Evolutionary conservation across 1,140 invertebrate species (phyloP).

Genomic region (Drosophila virilis): DNA sequence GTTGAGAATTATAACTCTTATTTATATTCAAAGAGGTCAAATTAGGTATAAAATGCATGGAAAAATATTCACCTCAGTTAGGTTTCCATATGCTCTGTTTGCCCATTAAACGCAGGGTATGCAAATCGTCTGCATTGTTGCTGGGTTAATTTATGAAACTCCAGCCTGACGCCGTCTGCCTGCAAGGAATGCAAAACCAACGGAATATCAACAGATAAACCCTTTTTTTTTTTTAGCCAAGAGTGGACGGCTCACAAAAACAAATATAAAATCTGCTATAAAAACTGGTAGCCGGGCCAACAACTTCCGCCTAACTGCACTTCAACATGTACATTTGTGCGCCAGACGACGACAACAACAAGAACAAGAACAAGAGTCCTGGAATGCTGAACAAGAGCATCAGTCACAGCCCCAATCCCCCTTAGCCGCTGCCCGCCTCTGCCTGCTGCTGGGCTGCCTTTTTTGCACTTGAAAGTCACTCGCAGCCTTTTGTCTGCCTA

Average conservation of each 20-base stretch:
- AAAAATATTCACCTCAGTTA: too few relatives aligned
- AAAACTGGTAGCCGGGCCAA: constrained; percentile 52
- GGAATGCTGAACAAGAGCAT: constrained; percentile 44
- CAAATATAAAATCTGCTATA: neutral
- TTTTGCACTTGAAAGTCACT: constrained; percentile 62
- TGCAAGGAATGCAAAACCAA: constrained; percentile 15
- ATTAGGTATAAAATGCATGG: too few relatives aligned
- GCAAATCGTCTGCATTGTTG: constrained; percentile 49
- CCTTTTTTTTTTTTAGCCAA: neutral
- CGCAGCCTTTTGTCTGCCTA: constrained; percentile 73
- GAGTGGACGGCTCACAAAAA: neutral
- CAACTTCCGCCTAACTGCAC: constrained; percentile 78
- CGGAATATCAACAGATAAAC: constrained; percentile 28
- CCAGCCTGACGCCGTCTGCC: neutral
- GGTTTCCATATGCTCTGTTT: neutral
- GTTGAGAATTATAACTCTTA: too few relatives aligned
- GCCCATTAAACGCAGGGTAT: constrained; percentile 3
- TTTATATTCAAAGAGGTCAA: too few relatives aligned
- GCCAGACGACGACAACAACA: constrained; percentile 23
- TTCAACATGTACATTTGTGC: constrained; percentile 60
- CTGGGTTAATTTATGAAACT: constrained; percentile 44
- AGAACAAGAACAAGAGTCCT: constrained; percentile 40
- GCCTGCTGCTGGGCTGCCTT: constrained; percentile 41
- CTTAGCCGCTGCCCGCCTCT: constrained; percentile 7
- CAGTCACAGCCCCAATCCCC: constrained; percentile 27